These are phyloP conservation scores for Petrophora chlorosata DNA, from an alignment of 2,888 invertebrate species.

Conservation along the genomic window DNA sequence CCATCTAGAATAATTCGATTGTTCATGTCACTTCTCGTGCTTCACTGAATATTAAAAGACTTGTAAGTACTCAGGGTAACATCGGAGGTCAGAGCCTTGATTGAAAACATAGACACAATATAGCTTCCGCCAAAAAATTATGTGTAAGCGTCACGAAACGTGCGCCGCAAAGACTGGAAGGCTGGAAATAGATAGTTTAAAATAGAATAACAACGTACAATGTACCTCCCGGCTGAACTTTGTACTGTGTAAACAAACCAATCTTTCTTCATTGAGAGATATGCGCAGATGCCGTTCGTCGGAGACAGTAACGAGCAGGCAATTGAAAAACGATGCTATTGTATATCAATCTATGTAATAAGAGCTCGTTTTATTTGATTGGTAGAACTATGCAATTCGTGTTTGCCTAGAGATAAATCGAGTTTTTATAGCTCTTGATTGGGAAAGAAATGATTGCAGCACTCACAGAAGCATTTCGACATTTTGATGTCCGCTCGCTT, in stretches of 20 bases:
- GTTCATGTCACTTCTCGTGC: slow-evolving; percentile 46
- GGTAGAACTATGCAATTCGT: too few species aligned
- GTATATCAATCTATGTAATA: slow-evolving; percentile 9
- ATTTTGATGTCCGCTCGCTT: too few species aligned
- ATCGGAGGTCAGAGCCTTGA: slow-evolving; percentile 45
- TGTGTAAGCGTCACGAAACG: slow-evolving; percentile 33
- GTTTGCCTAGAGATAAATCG: too few species aligned
- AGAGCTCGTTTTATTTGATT: slow-evolving; percentile 13
- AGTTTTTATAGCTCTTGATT: too few species aligned
- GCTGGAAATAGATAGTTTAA: slow-evolving; percentile 37
- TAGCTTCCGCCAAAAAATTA: slow-evolving; percentile 36
- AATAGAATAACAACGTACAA: slow-evolving; percentile 44
- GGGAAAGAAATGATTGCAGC: slow-evolving; percentile 11
- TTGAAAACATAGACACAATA: slow-evolving; percentile 30
- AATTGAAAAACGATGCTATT: slow-evolving; percentile 23
- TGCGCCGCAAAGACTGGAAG: slow-evolving; percentile 26
- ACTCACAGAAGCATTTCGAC: slow-evolving; percentile 7
- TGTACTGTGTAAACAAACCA: slow-evolving; percentile 53
- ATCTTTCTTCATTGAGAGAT: slow-evolving; percentile 44
- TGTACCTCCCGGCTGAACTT: slow-evolving; percentile 53
- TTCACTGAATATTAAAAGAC: slow-evolving; percentile 46
- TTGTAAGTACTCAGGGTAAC: slow-evolving; percentile 45
- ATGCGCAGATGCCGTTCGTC: slow-evolving; percentile 28
- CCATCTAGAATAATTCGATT: not conserved
- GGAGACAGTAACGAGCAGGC: slow-evolving; percentile 3